Base-by-base conservation (phyloP, 2,113 vertebrate genomes). In the Marmota flaviventris region DNA sequence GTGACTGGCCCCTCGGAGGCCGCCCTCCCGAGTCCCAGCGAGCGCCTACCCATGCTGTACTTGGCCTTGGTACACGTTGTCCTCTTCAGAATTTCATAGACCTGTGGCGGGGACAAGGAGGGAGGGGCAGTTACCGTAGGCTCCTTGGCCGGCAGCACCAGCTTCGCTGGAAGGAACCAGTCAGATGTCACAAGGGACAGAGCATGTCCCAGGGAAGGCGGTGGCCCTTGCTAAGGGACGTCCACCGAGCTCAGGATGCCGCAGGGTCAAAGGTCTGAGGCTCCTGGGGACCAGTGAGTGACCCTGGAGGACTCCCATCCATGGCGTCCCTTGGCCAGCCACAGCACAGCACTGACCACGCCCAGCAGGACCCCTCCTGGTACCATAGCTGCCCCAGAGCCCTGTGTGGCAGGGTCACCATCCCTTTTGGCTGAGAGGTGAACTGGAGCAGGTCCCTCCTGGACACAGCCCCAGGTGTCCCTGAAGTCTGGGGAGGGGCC, bases 71-170 rank as follows among this genome's bases (percentile, higher is more conserved):
- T 99, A 98, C 99, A 99, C 0, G 99, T 99, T 0, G 99, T 99
- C 97, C 99, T 99, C 96, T 99, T 99, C 98, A 99, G 86, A 70
- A 99, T 99, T 97, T 99, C 99, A 72, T 99, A 99, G 89, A 99
- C 99, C 99, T 99, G 93, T 13, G 85, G 95, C 20, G 81, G 88
- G 5, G 58, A 96, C 3, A 91, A 95, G 94, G n/a, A 72, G 87
- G 67, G 89, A 16, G 4, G 37, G 3, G 8, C 9, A 0, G 39
- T 85, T 0, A 88, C 69, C 32, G 0, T 2, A 14, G 27, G 92
- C 34, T 18, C n/a, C n/a, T 65, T 5, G 37, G 29, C 11, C 18
- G 2, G 34, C 73, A 6, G 81, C 73, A 4, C 73, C 4, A 4
- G 83, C 18, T 63, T 48, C 0, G 11, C 81, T 0, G 2, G 1